These are phyloP conservation scores for Amphiura filiformis DNA, from an alignment of 35 echinoderm and acorn worm genomes.

Conservation along the genomic window DNA sequence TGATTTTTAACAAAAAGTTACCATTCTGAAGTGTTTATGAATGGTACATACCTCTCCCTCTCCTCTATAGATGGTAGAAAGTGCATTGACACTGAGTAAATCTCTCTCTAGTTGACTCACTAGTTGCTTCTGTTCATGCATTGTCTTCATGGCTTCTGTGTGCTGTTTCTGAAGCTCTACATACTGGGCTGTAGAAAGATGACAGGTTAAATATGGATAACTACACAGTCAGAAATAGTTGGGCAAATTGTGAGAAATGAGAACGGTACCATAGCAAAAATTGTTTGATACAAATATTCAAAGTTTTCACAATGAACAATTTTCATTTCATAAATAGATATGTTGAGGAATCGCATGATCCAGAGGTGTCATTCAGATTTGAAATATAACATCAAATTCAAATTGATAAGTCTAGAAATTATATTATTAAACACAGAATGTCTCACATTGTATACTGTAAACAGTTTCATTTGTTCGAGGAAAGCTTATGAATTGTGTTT, in stretches of 20 bases:
- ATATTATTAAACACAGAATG: too few species aligned
- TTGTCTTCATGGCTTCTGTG: conserved; percentile 34
- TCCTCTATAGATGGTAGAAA: conserved; percentile 82
- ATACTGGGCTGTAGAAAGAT: conserved; percentile 56
- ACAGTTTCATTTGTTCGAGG: too few species aligned
- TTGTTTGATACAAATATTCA: background rate
- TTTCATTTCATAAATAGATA: too few species aligned
- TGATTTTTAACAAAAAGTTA: too few species aligned
- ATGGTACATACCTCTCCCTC: conserved; percentile 80
- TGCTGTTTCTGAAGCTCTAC: conserved; percentile 59
- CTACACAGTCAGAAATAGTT: background rate
- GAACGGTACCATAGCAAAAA: background rate
- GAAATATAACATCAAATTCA: too few species aligned
- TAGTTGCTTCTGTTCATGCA: conserved; percentile 69
- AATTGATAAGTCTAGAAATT: too few species aligned
- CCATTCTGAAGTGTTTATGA: too few species aligned
- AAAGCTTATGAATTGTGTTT: too few species aligned
- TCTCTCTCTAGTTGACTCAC: conserved; percentile 83
- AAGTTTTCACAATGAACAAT: background rate
- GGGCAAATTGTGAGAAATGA: background rate
- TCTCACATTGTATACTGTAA: too few species aligned
- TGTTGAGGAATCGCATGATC: too few species aligned
- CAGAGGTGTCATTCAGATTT: too few species aligned
- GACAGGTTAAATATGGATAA: too few species aligned
- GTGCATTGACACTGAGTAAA: conserved; percentile 78